phyloP scores from a whole-genome alignment of 2,113 vertebrate species.

The Coptodon rendalli region DNA sequence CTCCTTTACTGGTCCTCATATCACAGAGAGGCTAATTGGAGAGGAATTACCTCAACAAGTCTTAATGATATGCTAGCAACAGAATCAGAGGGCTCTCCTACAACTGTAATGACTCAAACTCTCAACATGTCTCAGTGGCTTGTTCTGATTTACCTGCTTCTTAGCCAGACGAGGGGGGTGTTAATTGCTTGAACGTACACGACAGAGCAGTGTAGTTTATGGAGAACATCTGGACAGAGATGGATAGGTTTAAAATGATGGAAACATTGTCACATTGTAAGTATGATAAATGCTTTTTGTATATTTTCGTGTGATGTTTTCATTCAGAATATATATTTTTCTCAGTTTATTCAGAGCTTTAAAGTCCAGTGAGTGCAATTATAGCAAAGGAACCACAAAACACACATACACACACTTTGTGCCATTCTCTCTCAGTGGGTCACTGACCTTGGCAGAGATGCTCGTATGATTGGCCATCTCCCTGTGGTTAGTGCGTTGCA shows the following conservation, averaged over 20 bases:
- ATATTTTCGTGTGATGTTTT: neutral
- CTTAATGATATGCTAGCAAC: constrained; percentile 41
- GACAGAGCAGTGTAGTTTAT: neutral
- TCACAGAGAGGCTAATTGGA: constrained; percentile 53
- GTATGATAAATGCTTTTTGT: neutral
- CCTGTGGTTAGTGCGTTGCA: constrained; percentile 13
- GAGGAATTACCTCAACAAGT: constrained; percentile 55
- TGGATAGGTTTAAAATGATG: neutral
- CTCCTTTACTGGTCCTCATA: constrained; percentile 50
- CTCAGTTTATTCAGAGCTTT: neutral
- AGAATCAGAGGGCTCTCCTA: constrained; percentile 27
- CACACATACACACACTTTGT: neutral
- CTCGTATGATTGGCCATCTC: constrained; percentile 25
- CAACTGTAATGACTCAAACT: constrained; percentile 43
- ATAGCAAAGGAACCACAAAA: neutral
- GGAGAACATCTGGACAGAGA: neutral
- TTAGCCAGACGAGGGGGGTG: neutral
- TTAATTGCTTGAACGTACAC: neutral
- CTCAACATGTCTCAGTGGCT: constrained; percentile 1
- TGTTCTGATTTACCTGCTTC: constrained; percentile 27
- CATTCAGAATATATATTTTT: neutral
- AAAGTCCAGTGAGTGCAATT: neutral
- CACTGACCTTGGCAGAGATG: constrained; percentile 47
- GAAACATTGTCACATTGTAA: neutral
- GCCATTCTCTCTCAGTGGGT: constrained; percentile 5